Percentiles rank a stretch among this genome's conserved stretches.
Evolutionary conservation across 2,113 vertebrate genomes (phyloP).

Genomic region (Puffinus mauretanicus): DNA sequence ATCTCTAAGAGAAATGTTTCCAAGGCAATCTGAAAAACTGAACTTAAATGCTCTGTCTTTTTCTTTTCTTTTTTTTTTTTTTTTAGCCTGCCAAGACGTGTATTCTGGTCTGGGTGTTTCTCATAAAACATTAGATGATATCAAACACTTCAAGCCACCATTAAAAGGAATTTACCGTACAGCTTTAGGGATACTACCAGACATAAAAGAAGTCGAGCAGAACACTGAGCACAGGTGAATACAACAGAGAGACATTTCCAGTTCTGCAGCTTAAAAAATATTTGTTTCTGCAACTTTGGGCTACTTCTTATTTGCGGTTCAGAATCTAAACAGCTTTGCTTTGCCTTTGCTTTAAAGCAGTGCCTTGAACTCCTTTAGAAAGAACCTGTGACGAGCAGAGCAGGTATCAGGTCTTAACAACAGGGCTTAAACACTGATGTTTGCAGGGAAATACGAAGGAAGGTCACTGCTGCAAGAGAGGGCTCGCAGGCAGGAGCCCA

Average conservation of each 20-base stretch:
- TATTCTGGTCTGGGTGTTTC: background rate
- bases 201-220: background rate
- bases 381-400: background rate
- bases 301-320: background rate
- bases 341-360: background rate
- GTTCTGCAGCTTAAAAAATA: slow-evolving; percentile 4
- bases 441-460: background rate
- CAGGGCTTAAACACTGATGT: background rate
- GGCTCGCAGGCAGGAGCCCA: background rate
- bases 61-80: background rate
- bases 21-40: background rate
- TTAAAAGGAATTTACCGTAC: slow-evolving; percentile 32
- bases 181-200: slow-evolving; percentile 19
- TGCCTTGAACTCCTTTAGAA: background rate
- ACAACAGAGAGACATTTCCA: background rate
- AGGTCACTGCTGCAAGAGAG: background rate
- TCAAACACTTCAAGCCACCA: slow-evolving; percentile 32
- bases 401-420: background rate
- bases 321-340: background rate
- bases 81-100: background rate
- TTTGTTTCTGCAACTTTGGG: slow-evolving; percentile 30
- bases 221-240: slow-evolving; percentile 8
- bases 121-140: background rate
- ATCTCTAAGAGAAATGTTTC: background rate
- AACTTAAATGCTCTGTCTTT: background rate